Conservation (phyloP, 2,113 vertebrate species). For the Prolemur simus region DNA sequence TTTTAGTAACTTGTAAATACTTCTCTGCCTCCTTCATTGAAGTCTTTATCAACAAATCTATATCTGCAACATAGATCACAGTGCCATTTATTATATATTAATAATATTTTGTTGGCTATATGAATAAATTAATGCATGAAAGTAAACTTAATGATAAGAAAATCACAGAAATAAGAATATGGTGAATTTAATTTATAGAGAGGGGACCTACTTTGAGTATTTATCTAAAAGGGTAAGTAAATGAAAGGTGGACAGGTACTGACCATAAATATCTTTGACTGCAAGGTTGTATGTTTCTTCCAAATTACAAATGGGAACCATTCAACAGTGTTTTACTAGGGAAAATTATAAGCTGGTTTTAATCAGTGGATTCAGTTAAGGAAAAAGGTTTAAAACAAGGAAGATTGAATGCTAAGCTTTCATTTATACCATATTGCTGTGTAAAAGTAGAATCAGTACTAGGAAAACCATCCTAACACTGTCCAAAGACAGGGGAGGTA, state of each 20-base stretch:
- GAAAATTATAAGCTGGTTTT: background rate
- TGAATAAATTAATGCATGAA: background rate
- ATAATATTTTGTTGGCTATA: background rate
- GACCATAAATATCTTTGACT: background rate
- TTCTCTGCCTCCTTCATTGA: background rate
- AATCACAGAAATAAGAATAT: background rate
- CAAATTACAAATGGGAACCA: background rate
- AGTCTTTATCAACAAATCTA: background rate
- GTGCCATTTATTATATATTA: background rate
- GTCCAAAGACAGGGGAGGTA: background rate
- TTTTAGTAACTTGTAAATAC: background rate
- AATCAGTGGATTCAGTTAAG: background rate
- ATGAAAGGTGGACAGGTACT: background rate
- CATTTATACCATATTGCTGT: background rate
- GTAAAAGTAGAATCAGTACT: background rate
- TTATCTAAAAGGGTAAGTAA: background rate
- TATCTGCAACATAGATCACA: background rate
- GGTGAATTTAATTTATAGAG: background rate
- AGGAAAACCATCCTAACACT: background rate
- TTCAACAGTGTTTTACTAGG: background rate
- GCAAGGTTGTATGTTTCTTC: background rate
- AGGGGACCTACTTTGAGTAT: background rate
- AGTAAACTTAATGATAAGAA: background rate
- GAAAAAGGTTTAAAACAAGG: background rate
- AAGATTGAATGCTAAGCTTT: background rate